Evolutionary conservation across 23 tunicate species (phyloP).

Genomic region (Phallusia fumigata): DNA sequence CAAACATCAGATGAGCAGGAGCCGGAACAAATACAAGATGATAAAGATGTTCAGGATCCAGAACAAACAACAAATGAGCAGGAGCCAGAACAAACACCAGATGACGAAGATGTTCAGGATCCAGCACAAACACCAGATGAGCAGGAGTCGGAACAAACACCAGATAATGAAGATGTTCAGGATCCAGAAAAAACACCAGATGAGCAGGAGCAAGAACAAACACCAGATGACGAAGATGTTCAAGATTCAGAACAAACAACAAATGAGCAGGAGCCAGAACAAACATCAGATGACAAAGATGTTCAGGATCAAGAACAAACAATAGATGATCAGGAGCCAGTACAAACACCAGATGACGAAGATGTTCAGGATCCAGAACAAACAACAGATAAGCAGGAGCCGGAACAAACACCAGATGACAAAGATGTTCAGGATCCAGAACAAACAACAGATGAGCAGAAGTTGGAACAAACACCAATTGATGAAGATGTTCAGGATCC

Average conservation of each 20-base stretch:
- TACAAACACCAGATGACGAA: neutral
- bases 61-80: neutral
- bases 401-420: too few relatives aligned
- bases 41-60: neutral
- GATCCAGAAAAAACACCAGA: neutral
- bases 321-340: neutral
- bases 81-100: slow-evolving; percentile 1
- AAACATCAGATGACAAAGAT: neutral
- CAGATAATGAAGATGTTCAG: neutral
- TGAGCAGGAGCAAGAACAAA: neutral
- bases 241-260: neutral
- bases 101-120: neutral
- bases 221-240: neutral
- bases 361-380: neutral
- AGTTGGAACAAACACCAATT: too few relatives aligned
- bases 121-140: neutral
- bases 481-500: too few relatives aligned
- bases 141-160: neutral
- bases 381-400: too few relatives aligned
- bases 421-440: too few relatives aligned
- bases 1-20: too few relatives aligned
- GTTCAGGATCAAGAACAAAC: neutral
- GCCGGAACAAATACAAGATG: too few relatives aligned
- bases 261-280: neutral
- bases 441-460: too few relatives aligned